Evolutionary conservation across 2,888 invertebrate species (phyloP), one percentile per base, ranked within the genome.

Genomic region (Patella ulyssiponensis): DNA sequence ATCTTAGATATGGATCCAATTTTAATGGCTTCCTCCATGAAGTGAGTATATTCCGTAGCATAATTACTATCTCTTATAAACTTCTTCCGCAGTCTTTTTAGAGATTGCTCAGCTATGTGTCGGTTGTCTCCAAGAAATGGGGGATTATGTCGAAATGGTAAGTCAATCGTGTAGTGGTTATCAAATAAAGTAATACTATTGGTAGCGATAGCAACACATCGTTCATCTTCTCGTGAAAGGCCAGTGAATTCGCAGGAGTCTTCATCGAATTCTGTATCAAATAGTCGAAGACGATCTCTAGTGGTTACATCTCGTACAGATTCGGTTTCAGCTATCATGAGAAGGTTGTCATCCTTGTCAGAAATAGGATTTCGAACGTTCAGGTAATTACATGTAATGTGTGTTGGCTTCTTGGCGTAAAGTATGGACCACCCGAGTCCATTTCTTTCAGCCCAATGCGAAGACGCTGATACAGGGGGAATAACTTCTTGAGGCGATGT

Each of bases 121-220:
- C 53, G 73, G 56, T 80, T 82, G 58, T 74, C 73, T 71, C 80
- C 79, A 14, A 80, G 73, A 17, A 12, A 9, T 2, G 69, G 72
- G 9, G 17, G 3, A 1, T 53, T 51, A 53, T 74, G 20, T 44
- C 70, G 74, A 44, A 82, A 80, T 15, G 80, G 82, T 17, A 82
- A 27, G 27, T 79, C 78, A 75, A 76, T 52, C 23, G 17, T 52
- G 5, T 54, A 72, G 15, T 11, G 33, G 56, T 56, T 56, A 17
- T 56, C 56, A 14, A 17, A 17, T 56, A 56, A 14, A 17, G 15
- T 56, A 17, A 79, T 79, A 23, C 56, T 73, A 15, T 75, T 20
- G 12, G n/a, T 52, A 27, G 75, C 44, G 3, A 54, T 33, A 9
- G 33, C 23, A 17, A 79, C 15, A 44, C 78, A 81, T 17, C 20